Base-by-base conservation (phyloP, 2,797 vertebrate species). In the Zalophus californianus region DNA sequence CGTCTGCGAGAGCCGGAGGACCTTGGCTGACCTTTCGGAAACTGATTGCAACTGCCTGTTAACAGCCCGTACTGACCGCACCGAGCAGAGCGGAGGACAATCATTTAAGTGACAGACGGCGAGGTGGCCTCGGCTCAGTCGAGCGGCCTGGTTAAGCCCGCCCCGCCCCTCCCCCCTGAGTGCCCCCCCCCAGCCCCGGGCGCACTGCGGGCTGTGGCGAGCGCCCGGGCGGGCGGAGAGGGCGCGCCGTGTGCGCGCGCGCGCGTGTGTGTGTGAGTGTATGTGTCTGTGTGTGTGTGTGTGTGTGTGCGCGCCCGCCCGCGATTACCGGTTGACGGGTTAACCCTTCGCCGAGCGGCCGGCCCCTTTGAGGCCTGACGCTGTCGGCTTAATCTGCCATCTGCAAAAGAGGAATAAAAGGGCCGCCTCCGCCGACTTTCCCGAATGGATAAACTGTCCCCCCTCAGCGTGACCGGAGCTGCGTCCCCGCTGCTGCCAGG, bases 21-120 rank as follows among this genome's bases (percentile, higher is more conserved):
- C 98, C 98, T 98, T 97, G 98, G 97, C 98, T 98, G 98, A 98
- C 98, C 98, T 98, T 98, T 98, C 14, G 96, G 90, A 98, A 98
- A 98, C 98, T 98, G 98, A 97, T 97, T 77, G 97, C 98, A 82
- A 98, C 98, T 96, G 98, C 97, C 98, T 91, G 97, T 92, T 96
- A 96, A 93, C 96, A 97, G 97, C 93, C 98, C 64, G 91, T 85
- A 6, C 97, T 58, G 97, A 90, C 96, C 92, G 97, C 97, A 32
- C 97, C 2, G 95, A 98, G 97, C 82, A 64, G 94, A 7, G 94
- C 96, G 96, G 62, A 79, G 97, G 98, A 96, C 96, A 98, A 84
- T 93, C 93, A 62, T 89, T 97, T 93, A 97, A 86, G 97, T 94
- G 98, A 86, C 98, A 98, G 92, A 79, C 98, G 92, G 98, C 97